phyloP scores from a whole-genome alignment of 1,140 invertebrate genomes.

The Megathymus violae region DNA sequence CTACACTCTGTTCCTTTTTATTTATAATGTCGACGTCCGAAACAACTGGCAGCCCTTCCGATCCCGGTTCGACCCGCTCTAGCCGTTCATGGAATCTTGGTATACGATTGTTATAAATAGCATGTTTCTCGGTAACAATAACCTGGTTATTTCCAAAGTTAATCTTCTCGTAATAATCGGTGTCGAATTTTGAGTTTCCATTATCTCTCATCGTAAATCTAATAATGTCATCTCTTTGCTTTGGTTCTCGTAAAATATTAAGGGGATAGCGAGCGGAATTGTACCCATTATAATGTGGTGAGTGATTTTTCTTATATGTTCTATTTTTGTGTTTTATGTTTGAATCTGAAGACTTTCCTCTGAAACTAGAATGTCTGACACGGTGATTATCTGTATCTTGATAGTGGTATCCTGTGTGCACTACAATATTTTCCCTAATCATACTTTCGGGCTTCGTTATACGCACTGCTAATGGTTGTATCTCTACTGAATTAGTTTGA shows the following conservation, averaged over 20 bases:
- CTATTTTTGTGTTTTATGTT: neutral
- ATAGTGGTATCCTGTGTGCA: conserved; percentile 41
- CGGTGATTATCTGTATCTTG: conserved; percentile 4
- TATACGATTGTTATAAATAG: conserved; percentile 8
- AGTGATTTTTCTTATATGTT: conserved; percentile 6
- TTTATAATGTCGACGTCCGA: conserved; percentile 5
- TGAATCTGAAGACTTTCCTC: neutral
- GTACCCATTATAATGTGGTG: conserved; percentile 22
- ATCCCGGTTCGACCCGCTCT: conserved; percentile 36
- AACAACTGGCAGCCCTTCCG: neutral
- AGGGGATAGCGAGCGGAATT: conserved; percentile 20
- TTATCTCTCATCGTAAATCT: conserved; percentile 33
- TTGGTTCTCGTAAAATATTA: neutral
- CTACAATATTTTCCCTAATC: conserved; percentile 63
- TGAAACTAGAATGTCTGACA: neutral
- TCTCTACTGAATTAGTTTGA: conserved; percentile 69
- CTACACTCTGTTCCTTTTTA: conserved; percentile 39
- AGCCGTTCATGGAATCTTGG: conserved; percentile 60
- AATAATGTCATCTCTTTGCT: conserved; percentile 25
- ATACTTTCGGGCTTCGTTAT: conserved; percentile 49
- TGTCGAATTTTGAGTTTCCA: conserved; percentile 34
- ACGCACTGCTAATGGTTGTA: conserved; percentile 60
- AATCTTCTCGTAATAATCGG: conserved; percentile 39
- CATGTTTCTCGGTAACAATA: neutral
- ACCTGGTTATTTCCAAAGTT: conserved; percentile 13